phyloP scores from a whole-genome alignment of 35 echinoderm and acorn worm genomes.

The Amphiura filiformis region DNA sequence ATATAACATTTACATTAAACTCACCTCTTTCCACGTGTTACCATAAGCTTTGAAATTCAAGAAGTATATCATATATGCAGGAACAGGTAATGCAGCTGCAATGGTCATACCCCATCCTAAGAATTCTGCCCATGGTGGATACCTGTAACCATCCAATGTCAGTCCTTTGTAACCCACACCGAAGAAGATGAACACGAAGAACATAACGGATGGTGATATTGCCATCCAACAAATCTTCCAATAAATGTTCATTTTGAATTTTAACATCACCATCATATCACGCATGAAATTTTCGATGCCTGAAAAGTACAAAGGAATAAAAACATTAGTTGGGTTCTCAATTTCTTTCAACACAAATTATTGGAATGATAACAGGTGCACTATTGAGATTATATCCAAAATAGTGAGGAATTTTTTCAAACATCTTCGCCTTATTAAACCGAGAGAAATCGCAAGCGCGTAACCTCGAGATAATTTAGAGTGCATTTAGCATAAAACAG shows the following conservation, averaged over 20 bases:
- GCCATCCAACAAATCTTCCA: constrained; percentile 39
- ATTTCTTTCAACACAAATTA: too few relatives aligned
- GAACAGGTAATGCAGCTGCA: background rate
- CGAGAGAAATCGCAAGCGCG: too few relatives aligned
- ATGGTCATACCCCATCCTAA: background rate
- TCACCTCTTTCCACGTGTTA: background rate
- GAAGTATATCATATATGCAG: background rate
- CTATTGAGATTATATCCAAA: too few relatives aligned
- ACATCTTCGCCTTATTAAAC: too few relatives aligned
- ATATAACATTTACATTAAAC: too few relatives aligned
- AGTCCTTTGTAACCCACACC: background rate
- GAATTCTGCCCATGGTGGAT: background rate
- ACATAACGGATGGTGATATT: constrained; percentile 2
- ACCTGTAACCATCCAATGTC: background rate
- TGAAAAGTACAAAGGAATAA: background rate
- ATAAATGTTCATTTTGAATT: constrained; percentile 19
- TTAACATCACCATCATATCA: constrained; percentile 38
- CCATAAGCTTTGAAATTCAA: background rate
- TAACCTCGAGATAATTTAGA: too few relatives aligned
- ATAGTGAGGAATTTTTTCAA: too few relatives aligned
- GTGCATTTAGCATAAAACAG: too few relatives aligned
- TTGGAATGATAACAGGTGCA: too few relatives aligned
- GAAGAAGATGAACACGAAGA: background rate
- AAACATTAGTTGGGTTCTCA: too few relatives aligned
- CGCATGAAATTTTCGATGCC: constrained; percentile 21